Evolutionary conservation across 2,113 vertebrate species (phyloP).

Genomic region (Danionella cerebrum): DNA sequence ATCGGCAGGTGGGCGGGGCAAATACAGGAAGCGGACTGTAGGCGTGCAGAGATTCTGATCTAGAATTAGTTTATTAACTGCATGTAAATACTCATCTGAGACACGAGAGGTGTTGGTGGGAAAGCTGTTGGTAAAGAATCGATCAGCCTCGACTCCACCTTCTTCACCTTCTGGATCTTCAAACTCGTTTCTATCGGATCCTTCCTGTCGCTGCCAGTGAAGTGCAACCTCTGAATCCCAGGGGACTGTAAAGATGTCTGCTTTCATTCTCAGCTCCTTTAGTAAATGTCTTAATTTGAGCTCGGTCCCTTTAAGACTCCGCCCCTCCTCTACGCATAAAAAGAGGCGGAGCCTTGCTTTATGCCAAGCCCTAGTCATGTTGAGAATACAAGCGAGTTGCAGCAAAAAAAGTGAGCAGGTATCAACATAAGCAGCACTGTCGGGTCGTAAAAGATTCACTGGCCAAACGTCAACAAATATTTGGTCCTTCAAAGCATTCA

Average conservation of each 20-base stretch:
- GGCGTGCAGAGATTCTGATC: slow-evolving; percentile 60
- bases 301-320: slow-evolving; percentile 69
- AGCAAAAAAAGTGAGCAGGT: slow-evolving; percentile 86
- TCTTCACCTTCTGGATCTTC: background rate
- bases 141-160: slow-evolving; percentile 38
- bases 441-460: slow-evolving; percentile 76
- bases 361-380: slow-evolving; percentile 79
- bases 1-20: slow-evolving; percentile 80
- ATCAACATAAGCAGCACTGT: slow-evolving; percentile 79
- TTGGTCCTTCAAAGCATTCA: slow-evolving; percentile 45
- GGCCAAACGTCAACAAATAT: slow-evolving; percentile 83
- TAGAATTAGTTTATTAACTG: slow-evolving; percentile 75
- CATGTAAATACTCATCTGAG: slow-evolving; percentile 73
- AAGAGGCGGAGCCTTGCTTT: slow-evolving; percentile 76
- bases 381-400: slow-evolving; percentile 85
- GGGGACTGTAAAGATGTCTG: slow-evolving; percentile 69
- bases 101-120: slow-evolving; percentile 69
- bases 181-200: background rate
- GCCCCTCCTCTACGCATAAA: slow-evolving; percentile 77
- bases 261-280: slow-evolving; percentile 78
- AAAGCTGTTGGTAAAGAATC: slow-evolving; percentile 67
- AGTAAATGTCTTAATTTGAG: slow-evolving; percentile 78
- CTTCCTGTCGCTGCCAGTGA: slow-evolving; percentile 74
- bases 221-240: slow-evolving; percentile 79
- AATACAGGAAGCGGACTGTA: slow-evolving; percentile 77